Evolutionary conservation across 2,113 vertebrate genomes (phyloP).

Genomic region (Mus spicilegus): DNA sequence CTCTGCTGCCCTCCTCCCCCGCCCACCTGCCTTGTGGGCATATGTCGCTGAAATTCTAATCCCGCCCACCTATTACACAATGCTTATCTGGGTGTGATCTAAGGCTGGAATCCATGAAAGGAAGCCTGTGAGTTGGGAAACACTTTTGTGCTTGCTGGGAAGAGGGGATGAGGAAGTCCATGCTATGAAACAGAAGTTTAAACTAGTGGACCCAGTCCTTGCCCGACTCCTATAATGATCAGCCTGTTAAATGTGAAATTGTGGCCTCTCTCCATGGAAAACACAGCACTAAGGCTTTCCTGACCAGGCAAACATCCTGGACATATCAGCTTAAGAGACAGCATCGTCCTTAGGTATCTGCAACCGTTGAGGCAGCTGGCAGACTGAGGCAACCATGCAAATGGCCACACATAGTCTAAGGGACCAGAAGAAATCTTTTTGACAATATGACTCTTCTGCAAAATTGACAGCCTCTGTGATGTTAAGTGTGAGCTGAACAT

Average conservation of each 20-base stretch:
- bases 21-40: not conserved
- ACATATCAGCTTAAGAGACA: not conserved
- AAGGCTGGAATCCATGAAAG: conserved; percentile 56
- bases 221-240: not conserved
- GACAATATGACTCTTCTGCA: not conserved
- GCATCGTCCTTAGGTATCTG: not conserved
- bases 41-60: conserved; percentile 27
- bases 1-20: conserved; percentile 28
- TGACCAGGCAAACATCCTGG: not conserved
- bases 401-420: not conserved
- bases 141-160: conserved; percentile 44
- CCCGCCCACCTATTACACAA: conserved; percentile 48
- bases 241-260: not conserved
- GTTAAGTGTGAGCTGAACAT: not conserved
- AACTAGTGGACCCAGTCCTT: conserved; percentile 22
- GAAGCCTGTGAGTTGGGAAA: conserved; percentile 72
- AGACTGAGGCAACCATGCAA: not conserved
- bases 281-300: not conserved
- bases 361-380: fast-evolving
- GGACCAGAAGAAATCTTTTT: too few species aligned
- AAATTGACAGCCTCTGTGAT: not conserved
- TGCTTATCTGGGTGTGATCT: conserved; percentile 60
- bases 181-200: conserved; percentile 25
- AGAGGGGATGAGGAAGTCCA: conserved; percentile 55
- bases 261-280: conserved; percentile 67